Base-by-base conservation (phyloP, 2,888 invertebrate genomes). In the Pimpla rufipes region DNA sequence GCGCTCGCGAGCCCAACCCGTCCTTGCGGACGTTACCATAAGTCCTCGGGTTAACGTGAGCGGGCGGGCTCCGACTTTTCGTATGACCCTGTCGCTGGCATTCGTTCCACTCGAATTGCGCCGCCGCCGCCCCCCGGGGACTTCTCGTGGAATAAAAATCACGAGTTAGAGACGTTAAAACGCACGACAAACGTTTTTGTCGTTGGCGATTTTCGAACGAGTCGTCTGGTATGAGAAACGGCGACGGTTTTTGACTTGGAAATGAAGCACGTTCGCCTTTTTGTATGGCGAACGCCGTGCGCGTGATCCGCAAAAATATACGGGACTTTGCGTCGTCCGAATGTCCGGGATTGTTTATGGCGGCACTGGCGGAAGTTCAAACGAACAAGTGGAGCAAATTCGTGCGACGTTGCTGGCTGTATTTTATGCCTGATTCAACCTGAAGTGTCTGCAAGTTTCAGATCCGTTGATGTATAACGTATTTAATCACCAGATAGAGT, bases 31-130 rank as follows among this genome's bases (percentile, higher is more conserved):
- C 45, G 35, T 52, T 29, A 71, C 55, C 59, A 40, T 29, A 29
- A 73, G 57, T 59, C 45, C 59, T 42, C 29, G 57, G 62, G 45
- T 70, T 78, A 62, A 37, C 16, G 37, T n/a, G 5, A 7, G 35
- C n/a, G n/a, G n/a, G n/a, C n/a, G n/a, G n/a, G n/a, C n/a, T 47
- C n/a, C 3, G n/a, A 47, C 47, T 47, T 5, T n/a, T 62, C 37
- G 37, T 18, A 62, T 18, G 35, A 16, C 62, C 5, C 37, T 35
- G 29, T 29, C 35, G 37, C 13, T 29, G 59, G 35, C 62, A 37
- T 37, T 62, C 62, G 40, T 62, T 62, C 62, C 23, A 37, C 62
- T 37, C 37, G 18, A 62, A 62, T 23, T 2, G 55, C 55, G 10
- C 55, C 13, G 23, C 55, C 1, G 13, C 3, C 21, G n/a, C n/a